Evolutionary conservation across 1,140 invertebrate species (phyloP).

Genomic region (Aphelinus atriplicis): DNA sequence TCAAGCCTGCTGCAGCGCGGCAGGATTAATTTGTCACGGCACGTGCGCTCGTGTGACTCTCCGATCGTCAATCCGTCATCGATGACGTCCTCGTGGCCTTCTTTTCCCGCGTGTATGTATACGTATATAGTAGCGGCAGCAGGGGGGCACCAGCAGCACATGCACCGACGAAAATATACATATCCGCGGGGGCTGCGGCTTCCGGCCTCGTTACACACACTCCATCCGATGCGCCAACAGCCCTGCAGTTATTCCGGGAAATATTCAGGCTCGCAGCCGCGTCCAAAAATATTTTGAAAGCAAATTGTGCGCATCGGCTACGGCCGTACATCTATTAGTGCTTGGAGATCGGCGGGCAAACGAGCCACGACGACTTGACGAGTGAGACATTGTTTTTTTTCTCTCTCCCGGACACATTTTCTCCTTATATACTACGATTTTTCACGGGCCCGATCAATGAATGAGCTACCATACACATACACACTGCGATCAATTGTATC

Average conservation of each 20-base stretch:
- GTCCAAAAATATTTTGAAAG: constrained; percentile 34
- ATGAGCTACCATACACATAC: too few species aligned
- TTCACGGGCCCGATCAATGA: too few species aligned
- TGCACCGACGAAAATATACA: not conserved
- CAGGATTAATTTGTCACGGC: not conserved
- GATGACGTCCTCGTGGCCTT: not conserved
- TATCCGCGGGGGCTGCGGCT: not conserved
- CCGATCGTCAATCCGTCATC: constrained; percentile 5
- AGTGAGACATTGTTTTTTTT: too few species aligned
- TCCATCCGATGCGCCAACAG: not conserved
- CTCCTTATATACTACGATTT: too few species aligned
- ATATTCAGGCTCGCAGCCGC: not conserved
- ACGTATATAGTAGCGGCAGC: too few species aligned
- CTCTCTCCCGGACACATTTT: too few species aligned
- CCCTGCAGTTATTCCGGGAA: not conserved
- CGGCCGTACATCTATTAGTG: not conserved
- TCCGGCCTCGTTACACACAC: constrained; percentile 17
- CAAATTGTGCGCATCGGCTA: constrained; percentile 7
- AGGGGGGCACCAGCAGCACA: not conserved
- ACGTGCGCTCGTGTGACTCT: not conserved
- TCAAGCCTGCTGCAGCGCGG: too few species aligned
- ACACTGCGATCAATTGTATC: too few species aligned
- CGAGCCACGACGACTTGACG: constrained; percentile 9
- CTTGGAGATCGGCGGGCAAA: not conserved
- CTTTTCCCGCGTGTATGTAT: too few species aligned